A percentile compares a stretch with the other conserved stretches of the same genome.
These are phyloP conservation scores for Diabrotica virgifera DNA, from an alignment of 1,140 invertebrate genomes.

Conservation along the genomic window DNA sequence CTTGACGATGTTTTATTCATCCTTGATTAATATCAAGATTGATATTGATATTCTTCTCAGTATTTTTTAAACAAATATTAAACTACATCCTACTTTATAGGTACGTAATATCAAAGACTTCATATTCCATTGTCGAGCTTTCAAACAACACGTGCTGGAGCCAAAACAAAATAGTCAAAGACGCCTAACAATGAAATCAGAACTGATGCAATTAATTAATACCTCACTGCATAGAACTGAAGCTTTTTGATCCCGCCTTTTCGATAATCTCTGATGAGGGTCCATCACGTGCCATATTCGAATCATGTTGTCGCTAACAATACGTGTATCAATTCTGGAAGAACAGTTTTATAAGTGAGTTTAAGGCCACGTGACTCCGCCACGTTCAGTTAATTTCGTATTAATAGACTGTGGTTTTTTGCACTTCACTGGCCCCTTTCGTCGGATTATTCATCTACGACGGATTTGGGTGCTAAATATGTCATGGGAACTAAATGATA, in stretches of 20 bases:
- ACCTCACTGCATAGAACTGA: not conserved
- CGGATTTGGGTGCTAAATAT: not conserved
- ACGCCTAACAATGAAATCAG: not conserved
- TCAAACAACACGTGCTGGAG: too few species aligned
- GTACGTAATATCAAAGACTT: too few species aligned
- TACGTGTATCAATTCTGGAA: not conserved
- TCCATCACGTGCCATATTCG: not conserved
- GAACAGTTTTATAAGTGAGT: constrained; percentile 2
- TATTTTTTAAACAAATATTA: too few species aligned
- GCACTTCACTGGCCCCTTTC: not conserved
- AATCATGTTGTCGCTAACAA: not conserved
- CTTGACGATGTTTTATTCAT: too few species aligned
- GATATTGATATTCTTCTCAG: too few species aligned
- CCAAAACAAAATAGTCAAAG: too few species aligned
- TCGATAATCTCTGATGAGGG: not conserved
- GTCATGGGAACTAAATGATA: too few species aligned
- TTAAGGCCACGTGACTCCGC: not conserved
- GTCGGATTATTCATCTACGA: not conserved
- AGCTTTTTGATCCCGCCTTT: not conserved
- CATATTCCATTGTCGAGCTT: too few species aligned
- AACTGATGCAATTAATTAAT: not conserved
- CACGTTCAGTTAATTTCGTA: not conserved
- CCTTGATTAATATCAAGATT: too few species aligned
- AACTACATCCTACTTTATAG: too few species aligned
- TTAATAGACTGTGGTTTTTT: constrained; percentile 3